Evolutionary conservation across 1,140 invertebrate genomes (phyloP).

Genomic region (Drosophila takahashii): DNA sequence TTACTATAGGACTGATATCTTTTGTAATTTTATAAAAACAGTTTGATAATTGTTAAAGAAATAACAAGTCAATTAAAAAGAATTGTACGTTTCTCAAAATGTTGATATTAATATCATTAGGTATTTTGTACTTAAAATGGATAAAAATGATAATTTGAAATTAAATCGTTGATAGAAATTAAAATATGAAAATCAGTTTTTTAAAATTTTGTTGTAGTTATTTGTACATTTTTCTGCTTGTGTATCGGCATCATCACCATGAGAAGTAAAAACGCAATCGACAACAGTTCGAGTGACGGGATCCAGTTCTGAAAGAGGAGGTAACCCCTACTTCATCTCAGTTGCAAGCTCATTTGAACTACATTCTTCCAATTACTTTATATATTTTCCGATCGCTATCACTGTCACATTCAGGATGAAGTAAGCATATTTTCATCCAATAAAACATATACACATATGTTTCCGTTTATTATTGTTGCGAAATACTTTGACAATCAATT

Average conservation of each 20-base stretch:
- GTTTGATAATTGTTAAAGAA: no score
- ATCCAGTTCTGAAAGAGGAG: constrained; percentile 10
- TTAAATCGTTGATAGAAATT: no score
- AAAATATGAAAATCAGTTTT: background rate
- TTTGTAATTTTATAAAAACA: no score
- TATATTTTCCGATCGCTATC: background rate
- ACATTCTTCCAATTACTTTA: background rate
- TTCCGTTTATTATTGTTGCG: background rate
- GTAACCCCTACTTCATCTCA: background rate
- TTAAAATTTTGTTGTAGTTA: background rate
- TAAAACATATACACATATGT: background rate
- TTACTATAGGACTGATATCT: no score
- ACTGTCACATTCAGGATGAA: background rate
- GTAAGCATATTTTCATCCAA: background rate
- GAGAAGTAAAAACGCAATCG: background rate
- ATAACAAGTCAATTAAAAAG: no score
- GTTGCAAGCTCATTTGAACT: background rate
- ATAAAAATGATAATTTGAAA: no score
- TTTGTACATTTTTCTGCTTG: background rate
- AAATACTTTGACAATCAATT: background rate
- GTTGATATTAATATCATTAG: no score
- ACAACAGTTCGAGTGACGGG: background rate
- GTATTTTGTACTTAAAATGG: no score
- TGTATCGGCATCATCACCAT: background rate
- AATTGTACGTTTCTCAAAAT: no score